Percentiles rank a stretch among this genome's conserved stretches.
These are phyloP conservation scores for Copsychus sechellarum DNA, from an alignment of 2,113 vertebrate species.

Conservation along the genomic window DNA sequence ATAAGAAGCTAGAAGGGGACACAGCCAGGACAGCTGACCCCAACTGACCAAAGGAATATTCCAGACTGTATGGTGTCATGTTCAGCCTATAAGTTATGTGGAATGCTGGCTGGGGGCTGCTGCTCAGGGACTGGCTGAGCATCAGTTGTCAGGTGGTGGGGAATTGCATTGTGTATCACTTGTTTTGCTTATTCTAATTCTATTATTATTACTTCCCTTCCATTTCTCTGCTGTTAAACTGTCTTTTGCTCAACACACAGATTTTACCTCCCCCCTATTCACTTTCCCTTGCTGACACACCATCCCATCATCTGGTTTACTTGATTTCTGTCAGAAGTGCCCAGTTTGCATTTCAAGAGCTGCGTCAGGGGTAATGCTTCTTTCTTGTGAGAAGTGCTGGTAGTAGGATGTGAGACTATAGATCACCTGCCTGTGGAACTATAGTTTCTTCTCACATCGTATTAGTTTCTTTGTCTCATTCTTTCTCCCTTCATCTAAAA, in stretches of 20 bases:
- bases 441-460: rapidly evolving
- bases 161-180: neutral
- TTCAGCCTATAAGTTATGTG: neutral
- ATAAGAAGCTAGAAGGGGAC: neutral
- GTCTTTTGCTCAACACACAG: neutral
- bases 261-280: neutral
- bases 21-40: neutral
- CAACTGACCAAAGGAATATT: neutral
- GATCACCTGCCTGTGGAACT: neutral
- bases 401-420: neutral
- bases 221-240: neutral
- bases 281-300: neutral
- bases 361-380: neutral
- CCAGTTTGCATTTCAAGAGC: neutral
- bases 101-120: neutral
- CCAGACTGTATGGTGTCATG: neutral
- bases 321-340: neutral
- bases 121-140: neutral
- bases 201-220: neutral
- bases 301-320: neutral
- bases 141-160: neutral
- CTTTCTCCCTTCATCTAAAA: neutral
- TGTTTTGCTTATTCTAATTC: neutral
- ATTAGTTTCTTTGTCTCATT: neutral
- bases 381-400: neutral